Conservation (phyloP, 2,888 invertebrate species). For the Incurvaria masculella region DNA sequence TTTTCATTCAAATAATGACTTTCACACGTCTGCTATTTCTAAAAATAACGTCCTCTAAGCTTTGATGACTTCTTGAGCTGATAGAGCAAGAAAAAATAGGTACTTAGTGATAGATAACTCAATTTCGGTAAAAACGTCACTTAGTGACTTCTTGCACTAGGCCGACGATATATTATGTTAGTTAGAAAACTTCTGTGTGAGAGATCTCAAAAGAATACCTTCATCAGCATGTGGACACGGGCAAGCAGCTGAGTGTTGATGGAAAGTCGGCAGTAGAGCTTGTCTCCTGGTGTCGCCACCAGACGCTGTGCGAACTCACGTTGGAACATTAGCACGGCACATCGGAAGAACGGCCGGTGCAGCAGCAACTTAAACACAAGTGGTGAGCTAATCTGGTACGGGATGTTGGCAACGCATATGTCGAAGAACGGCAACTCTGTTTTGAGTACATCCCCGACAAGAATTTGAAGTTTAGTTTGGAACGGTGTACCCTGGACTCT, state of each 20-base stretch:
- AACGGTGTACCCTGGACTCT: slow-evolving; percentile 87
- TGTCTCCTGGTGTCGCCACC: slow-evolving; percentile 96
- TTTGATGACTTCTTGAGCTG: no score
- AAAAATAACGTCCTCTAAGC: no score
- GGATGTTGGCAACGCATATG: slow-evolving; percentile 97
- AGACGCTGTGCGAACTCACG: slow-evolving; percentile 96
- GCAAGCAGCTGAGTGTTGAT: slow-evolving; percentile 95
- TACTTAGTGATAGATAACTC: no score
- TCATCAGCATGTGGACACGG: slow-evolving; percentile 93
- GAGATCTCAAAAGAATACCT: slow-evolving; percentile 49
- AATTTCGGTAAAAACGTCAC: no score
- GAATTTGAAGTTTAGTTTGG: slow-evolving; percentile 87
- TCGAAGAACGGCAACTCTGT: slow-evolving; percentile 95
- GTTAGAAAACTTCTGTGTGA: background rate
- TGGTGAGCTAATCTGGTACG: slow-evolving; percentile 97
- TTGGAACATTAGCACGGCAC: slow-evolving; percentile 99
- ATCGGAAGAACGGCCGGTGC: slow-evolving; percentile 81
- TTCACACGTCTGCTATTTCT: no score
- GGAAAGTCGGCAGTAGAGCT: slow-evolving; percentile 93
- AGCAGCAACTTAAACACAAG: slow-evolving; percentile 91
- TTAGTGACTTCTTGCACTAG: no score
- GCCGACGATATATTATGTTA: no score
- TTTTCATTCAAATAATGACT: no score
- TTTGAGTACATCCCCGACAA: slow-evolving; percentile 94
- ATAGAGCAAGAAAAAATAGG: no score